Evolutionary conservation across 2,113 vertebrate species (phyloP), one percentile per base, ranked within the genome.

Genomic region (Nerophis lumbriciformis): DNA sequence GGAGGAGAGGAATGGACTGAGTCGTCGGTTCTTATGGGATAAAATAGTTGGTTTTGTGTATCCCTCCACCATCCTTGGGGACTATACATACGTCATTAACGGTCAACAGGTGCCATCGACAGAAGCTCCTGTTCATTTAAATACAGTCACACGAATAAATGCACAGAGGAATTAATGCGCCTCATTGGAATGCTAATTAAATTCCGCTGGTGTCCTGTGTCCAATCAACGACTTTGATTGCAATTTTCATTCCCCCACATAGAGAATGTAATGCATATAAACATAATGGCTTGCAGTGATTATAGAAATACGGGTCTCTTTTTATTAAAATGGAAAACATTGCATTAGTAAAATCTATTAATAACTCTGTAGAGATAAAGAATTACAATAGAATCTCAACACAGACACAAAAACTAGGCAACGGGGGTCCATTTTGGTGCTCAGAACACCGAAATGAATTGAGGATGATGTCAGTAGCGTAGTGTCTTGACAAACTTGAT

Each of bases 21-120:
- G 19, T 7, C 8, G 39, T 59, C 65, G 66, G 58, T 63, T 79
- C 78, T 66, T 60, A 36, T 28, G 66, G 76, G 72, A 73, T 83
- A 76, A 68, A 92, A 91, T 52, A 88, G 92, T 72, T 9, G 8
- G 39, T 42, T 1, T 42, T 1, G 39, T 9, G 39, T 39, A 39
- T 39, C 6, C 38, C 38, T 39, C 38, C 38, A 39, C 8, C 38
- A 39, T 39, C 38, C 38, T 39, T 39, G 28, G 28, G 28, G 28
- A 28, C 28, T 28, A 28, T 28, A n/a, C n/a, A 28, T 4, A 28
- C 28, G 28, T 28, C 28, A 28, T 2, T 28, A 28, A 28, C 3
- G 28, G 28, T 28, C 4, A 28, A 4, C 28, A 28, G 28, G 28
- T 28, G 28, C 28, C 3, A 2, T 28, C 28, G 28, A 28, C 28